Evolutionary conservation across 2,797 vertebrate genomes (phyloP).

Genomic region (Squalus acanthias): DNA sequence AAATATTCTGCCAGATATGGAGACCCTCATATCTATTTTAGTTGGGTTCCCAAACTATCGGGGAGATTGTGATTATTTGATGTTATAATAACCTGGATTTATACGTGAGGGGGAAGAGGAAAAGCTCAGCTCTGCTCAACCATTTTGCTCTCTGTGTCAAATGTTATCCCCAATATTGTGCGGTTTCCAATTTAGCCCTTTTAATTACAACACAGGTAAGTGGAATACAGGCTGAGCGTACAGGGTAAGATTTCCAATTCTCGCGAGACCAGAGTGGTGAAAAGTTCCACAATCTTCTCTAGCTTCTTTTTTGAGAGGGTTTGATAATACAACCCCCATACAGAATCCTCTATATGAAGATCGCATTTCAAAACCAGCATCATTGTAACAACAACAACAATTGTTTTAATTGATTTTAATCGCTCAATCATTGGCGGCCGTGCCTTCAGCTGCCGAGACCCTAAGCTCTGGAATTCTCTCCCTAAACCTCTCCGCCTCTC

Average conservation of each 20-base stretch:
- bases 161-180: not conserved
- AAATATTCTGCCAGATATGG: not conserved
- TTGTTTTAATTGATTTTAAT: too few species aligned
- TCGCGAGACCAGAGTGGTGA: not conserved
- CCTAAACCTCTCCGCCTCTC: too few species aligned
- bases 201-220: not conserved
- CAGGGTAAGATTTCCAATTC: not conserved
- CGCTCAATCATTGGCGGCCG: too few species aligned
- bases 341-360: not conserved
- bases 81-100: not conserved
- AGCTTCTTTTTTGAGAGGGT: not conserved
- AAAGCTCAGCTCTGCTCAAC: not conserved
- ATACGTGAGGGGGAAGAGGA: not conserved
- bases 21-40: not conserved
- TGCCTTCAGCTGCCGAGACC: too few species aligned
- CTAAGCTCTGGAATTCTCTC: too few species aligned
- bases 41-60: not conserved
- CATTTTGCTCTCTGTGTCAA: not conserved
- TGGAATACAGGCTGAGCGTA: not conserved
- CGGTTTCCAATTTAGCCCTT: not conserved
- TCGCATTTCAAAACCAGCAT: not conserved
- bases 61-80: not conserved
- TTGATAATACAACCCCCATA: not conserved
- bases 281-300: not conserved
- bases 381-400: too few species aligned